These are phyloP conservation scores for Tiliacea aurago DNA, from an alignment of 2,888 invertebrate species.

Conservation along the genomic window DNA sequence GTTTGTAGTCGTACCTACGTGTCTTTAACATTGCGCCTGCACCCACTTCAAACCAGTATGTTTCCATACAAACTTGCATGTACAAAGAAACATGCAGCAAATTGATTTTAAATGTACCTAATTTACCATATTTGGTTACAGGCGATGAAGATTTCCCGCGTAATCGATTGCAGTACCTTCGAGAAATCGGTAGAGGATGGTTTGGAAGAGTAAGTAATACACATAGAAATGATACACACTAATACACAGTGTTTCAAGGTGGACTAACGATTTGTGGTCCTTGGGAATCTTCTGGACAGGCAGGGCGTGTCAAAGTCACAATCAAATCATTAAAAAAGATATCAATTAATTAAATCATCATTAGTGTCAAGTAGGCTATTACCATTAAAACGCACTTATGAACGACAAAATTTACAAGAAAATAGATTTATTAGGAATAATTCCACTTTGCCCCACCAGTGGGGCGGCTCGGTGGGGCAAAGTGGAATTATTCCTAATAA, in stretches of 20 bases:
- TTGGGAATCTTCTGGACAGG: background rate
- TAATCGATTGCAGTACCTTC: conserved; percentile 94
- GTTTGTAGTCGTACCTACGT: too few species aligned
- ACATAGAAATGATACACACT: background rate
- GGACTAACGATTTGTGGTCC: background rate
- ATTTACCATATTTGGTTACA: conserved; percentile 70
- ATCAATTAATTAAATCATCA: too few species aligned
- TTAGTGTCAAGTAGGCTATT: too few species aligned
- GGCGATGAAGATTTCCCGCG: conserved; percentile 92
- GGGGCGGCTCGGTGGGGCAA: too few species aligned
- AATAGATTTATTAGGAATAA: too few species aligned
- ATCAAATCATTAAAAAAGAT: too few species aligned
- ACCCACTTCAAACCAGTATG: conserved; percentile 9
- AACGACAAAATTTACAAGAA: too few species aligned
- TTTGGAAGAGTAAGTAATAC: conserved; percentile 92
- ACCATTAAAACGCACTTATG: too few species aligned
- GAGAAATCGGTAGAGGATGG: conserved; percentile 96
- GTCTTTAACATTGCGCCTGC: background rate
- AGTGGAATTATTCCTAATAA: too few species aligned
- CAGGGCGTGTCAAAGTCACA: background rate
- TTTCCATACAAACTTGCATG: conserved; percentile 27
- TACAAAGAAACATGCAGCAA: conserved; percentile 25
- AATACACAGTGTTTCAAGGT: background rate
- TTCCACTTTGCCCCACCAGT: too few species aligned
- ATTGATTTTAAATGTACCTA: conserved; percentile 48